Evolutionary conservation across 2,888 invertebrate species (phyloP), one percentile per base, ranked within the genome.

Genomic region (Hololepta plana): DNA sequence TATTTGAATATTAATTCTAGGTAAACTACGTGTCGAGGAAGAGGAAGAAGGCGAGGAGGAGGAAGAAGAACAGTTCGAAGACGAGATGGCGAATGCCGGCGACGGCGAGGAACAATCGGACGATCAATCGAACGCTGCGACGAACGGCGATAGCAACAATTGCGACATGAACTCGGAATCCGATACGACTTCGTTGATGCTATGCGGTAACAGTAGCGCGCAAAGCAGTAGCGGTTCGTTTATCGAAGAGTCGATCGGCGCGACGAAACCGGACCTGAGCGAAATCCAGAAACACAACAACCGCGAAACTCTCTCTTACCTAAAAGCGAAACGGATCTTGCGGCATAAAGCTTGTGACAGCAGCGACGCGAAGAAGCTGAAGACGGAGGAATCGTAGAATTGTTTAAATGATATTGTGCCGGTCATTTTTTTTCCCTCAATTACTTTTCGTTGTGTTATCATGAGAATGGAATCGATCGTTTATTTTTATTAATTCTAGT

Each of bases 11-110:
- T n/a, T n/a, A n/a, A 12, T 47, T 49, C 9, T 38, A 67, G 67
- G 67, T 42, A 66, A 68, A 50, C 47, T 72, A 38, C 31, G 30
- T 14, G 6, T 28, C 19, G 36, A 32, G 15, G 28, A 20, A n/a
- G 30, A 37, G 16, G 37, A 38, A 3, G 37, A 38, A 10, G 35
- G 32, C 8, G 35, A 34, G 13, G 33, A 31, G 21, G 34, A 35
- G 20, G 36, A 38, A 28, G 39, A 37, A 7, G 39, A 35, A 15
- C 28, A 29, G 22, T 25, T 23, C 12, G 35, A 37, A 2, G 32
- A 33, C 9, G 35, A 29, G n/a, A 25, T 31, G 7, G 35, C 32
- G 10, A 40, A 41, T 4, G 38, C 38, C 4, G 43, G 42, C 9
- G 42, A 41, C 4, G 41, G 42, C 7, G 39, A 42, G 28, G 41